Percentiles rank a stretch among this genome's conserved stretches.
Evolutionary conservation across 2,113 vertebrate species (phyloP).

Genomic region (Falco punctatus): DNA sequence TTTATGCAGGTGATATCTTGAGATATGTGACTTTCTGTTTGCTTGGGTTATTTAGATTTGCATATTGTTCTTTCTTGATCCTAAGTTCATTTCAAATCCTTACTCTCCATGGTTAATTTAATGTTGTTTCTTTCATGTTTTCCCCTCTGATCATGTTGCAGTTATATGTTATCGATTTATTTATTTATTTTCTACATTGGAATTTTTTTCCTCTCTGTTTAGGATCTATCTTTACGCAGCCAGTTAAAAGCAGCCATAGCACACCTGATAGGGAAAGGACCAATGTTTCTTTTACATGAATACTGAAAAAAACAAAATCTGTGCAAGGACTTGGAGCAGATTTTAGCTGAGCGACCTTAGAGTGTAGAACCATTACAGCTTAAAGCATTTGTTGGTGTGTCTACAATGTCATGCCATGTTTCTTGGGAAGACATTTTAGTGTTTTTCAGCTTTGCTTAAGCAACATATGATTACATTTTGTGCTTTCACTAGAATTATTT

Average conservation of each 20-base stretch:
- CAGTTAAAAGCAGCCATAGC: background rate
- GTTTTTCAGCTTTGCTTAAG: background rate
- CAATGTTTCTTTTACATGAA: background rate
- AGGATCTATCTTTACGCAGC: background rate
- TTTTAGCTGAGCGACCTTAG: background rate
- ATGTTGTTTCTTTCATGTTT: background rate
- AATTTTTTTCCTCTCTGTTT: background rate
- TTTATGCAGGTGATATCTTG: background rate
- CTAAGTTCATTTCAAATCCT: background rate
- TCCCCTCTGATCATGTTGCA: background rate
- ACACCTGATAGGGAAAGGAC: background rate
- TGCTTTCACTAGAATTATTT: background rate
- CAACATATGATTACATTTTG: background rate
- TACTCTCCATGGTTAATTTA: background rate
- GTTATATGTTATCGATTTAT: background rate
- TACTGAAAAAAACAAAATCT: background rate
- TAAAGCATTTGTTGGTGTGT: background rate
- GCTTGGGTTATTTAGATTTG: background rate
- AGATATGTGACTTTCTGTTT: background rate
- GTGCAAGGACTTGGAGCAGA: background rate
- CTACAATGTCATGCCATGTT: background rate
- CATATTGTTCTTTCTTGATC: background rate
- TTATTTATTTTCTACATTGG: background rate
- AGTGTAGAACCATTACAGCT: background rate
- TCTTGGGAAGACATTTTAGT: background rate